phyloP scores from a whole-genome alignment of 2,113 vertebrate genomes.

The Proterorhinus semilunaris region DNA sequence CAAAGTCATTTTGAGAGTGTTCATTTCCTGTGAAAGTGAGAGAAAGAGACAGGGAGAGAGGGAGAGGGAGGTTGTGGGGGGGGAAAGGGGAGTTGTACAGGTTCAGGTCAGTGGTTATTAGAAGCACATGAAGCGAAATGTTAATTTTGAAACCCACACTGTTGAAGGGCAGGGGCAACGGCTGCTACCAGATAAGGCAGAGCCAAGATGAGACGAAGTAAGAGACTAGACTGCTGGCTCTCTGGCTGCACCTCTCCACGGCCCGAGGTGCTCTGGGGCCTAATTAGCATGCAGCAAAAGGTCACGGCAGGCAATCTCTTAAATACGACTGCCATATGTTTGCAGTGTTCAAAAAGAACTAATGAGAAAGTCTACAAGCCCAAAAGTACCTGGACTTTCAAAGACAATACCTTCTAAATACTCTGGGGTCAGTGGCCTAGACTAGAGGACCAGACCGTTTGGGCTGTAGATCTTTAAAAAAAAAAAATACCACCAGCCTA shows the following conservation, averaged over 20 bases:
- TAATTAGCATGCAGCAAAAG: constrained; percentile 96
- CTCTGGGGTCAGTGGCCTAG: constrained; percentile 66
- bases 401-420: constrained; percentile 81
- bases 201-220: constrained; percentile 61
- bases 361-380: constrained; percentile 90
- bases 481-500: constrained; percentile 64
- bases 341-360: constrained; percentile 84
- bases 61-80: constrained; percentile 48
- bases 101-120: constrained; percentile 96
- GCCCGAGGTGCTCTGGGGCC: constrained; percentile 82
- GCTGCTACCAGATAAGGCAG: constrained; percentile 86
- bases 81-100: constrained; percentile 51
- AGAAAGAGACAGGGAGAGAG: constrained; percentile 30
- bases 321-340: constrained; percentile 91
- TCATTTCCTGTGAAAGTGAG: constrained; percentile 94
- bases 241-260: constrained; percentile 70
- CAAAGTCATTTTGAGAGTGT: constrained; percentile 93
- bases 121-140: constrained; percentile 98
- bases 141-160: constrained; percentile 97
- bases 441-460: constrained; percentile 56
- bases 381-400: constrained; percentile 79
- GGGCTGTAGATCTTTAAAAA: constrained; percentile 50
- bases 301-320: constrained; percentile 91
- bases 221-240: constrained; percentile 72
- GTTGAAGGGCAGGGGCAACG: constrained; percentile 76